Percentiles rank a stretch among this genome's conserved stretches.
These are phyloP conservation scores for Aphodius granarius DNA, from an alignment of 2,888 invertebrate species.

Conservation along the genomic window DNA sequence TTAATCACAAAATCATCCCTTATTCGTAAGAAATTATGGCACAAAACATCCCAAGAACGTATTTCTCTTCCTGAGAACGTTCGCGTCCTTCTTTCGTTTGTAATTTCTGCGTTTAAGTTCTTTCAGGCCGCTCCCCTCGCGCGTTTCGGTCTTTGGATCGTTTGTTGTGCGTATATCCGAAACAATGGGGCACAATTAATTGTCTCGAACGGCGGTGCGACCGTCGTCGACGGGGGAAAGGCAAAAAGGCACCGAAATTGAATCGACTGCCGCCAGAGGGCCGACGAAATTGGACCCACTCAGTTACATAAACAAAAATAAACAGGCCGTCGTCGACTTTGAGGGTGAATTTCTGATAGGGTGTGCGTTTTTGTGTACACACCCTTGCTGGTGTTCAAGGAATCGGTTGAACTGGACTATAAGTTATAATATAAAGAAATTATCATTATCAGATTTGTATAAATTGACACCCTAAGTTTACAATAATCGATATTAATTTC, in stretches of 20 bases:
- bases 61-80: background rate
- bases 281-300: background rate
- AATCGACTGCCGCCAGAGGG: background rate
- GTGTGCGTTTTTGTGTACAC: background rate
- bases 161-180: background rate
- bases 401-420: too few species aligned
- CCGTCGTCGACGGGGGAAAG: background rate
- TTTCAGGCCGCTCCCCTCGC: background rate
- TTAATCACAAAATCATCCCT: too few species aligned
- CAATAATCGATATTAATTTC: background rate
- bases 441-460: too few species aligned
- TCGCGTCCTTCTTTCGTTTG: background rate
- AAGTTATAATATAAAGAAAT: too few species aligned
- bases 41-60: background rate
- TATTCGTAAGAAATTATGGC: background rate
- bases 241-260: background rate
- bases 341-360: background rate
- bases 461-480: too few species aligned
- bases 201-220: background rate
- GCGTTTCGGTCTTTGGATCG: background rate
- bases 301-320: background rate
- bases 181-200: background rate
- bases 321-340: background rate
- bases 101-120: background rate
- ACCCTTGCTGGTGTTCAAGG: too few species aligned